These are phyloP conservation scores for Drosophila albomicans DNA, from an alignment of 1,140 invertebrate genomes.

Conservation along the genomic window DNA sequence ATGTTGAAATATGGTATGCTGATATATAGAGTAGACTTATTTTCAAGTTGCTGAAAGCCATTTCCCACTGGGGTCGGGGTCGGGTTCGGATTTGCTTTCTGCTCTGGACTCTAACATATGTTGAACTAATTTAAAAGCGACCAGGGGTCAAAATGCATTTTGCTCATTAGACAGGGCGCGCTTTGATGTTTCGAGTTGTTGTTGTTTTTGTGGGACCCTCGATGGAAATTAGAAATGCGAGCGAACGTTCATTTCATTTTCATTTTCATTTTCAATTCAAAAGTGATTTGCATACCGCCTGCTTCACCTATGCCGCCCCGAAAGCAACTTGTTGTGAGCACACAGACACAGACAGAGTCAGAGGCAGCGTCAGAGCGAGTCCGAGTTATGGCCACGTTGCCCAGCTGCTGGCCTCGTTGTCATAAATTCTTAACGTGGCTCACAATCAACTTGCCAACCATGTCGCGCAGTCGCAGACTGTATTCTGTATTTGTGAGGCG, in stretches of 20 bases:
- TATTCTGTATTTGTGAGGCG: conserved; percentile 22
- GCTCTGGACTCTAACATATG: conserved; percentile 29
- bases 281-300: conserved; percentile 70
- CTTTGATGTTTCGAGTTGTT: conserved; percentile 70
- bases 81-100: neutral
- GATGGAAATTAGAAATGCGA: conserved; percentile 7
- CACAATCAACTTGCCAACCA: conserved; percentile 32
- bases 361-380: too few relatives aligned
- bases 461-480: conserved; percentile 46
- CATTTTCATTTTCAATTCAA: conserved; percentile 55
- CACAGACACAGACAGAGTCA: neutral
- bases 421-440: conserved; percentile 46
- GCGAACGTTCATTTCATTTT: conserved; percentile 41
- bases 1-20: conserved; percentile 72
- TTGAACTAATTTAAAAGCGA: conserved; percentile 49
- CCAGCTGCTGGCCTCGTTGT: conserved; percentile 27
- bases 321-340: conserved; percentile 37
- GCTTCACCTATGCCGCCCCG: neutral
- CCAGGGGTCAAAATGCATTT: conserved; percentile 66
- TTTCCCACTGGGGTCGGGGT: conserved; percentile 52
- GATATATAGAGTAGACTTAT: conserved; percentile 49
- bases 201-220: too few relatives aligned
- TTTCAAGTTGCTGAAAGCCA: conserved; percentile 63
- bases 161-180: conserved; percentile 58
- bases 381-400: conserved; percentile 29